phyloP scores from a whole-genome alignment of 2,888 invertebrate genomes.

The Coenonympha glycerion region DNA sequence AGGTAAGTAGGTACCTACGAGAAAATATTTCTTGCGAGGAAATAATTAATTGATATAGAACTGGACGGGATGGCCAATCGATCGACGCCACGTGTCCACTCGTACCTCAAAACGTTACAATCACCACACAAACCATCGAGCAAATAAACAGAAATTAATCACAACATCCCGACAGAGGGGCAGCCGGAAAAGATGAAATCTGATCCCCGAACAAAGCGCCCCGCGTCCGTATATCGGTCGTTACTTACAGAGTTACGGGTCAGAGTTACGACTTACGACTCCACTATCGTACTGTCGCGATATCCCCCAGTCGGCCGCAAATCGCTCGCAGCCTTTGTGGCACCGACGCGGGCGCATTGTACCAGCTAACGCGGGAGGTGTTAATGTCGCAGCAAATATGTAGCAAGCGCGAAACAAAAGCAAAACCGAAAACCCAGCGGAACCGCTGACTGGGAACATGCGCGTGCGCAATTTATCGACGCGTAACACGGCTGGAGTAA shows the following conservation, averaged over 20 bases:
- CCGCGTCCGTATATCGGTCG: constrained; percentile 34
- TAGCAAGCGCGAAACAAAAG: constrained; percentile 37
- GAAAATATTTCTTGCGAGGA: too few relatives aligned
- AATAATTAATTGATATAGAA: too few relatives aligned
- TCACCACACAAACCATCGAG: neutral
- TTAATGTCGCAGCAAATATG: constrained; percentile 43
- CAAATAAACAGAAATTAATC: constrained; percentile 7
- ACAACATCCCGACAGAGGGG: constrained; percentile 3
- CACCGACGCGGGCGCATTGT: constrained; percentile 38
- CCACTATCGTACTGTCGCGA: constrained; percentile 36
- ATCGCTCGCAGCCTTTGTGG: constrained; percentile 37
- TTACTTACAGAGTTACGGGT: constrained; percentile 30
- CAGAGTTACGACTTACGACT: too few relatives aligned
- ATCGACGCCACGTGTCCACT: neutral
- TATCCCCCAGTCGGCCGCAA: constrained; percentile 37
- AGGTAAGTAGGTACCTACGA: too few relatives aligned
- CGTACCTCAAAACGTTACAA: neutral
- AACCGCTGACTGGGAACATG: constrained; percentile 29
- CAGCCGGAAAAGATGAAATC: constrained; percentile 40
- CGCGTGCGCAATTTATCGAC: constrained; percentile 39
- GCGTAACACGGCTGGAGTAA: constrained; percentile 37
- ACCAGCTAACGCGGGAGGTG: constrained; percentile 37
- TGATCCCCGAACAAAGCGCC: constrained; percentile 34
- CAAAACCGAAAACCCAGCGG: constrained; percentile 14
- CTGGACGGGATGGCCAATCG: too few relatives aligned